A percentile compares a stretch with the other conserved stretches of the same genome.
These are phyloP conservation scores for Oreochromis niloticus DNA, from an alignment of 2,113 vertebrate genomes.

Conservation along the genomic window DNA sequence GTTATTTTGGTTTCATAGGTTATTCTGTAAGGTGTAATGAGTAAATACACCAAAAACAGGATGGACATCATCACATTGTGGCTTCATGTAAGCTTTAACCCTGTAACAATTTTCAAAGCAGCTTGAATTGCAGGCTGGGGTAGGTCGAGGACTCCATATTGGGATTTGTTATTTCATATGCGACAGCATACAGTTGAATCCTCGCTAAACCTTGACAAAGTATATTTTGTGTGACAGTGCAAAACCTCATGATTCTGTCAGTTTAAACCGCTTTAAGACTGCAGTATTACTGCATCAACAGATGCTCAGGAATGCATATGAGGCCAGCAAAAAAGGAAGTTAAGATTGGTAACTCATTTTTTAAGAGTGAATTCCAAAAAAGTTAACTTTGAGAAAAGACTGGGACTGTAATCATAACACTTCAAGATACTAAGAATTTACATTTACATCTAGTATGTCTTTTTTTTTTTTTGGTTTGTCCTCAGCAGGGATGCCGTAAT, in stretches of 20 bases:
- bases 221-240: not conserved
- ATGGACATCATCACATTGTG: not conserved
- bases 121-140: not conserved
- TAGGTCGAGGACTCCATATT: not conserved
- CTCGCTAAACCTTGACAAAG: not conserved
- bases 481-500: not conserved
- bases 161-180: not conserved
- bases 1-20: not conserved
- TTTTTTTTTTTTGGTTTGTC: accelerated
- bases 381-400: not conserved
- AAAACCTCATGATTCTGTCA: not conserved
- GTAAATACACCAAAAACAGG: not conserved
- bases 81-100: not conserved
- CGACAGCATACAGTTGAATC: not conserved
- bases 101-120: not conserved
- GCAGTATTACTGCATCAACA: not conserved
- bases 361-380: not conserved
- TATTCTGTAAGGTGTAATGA: not conserved
- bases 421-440: not conserved
- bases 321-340: not conserved
- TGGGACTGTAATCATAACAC: not conserved
- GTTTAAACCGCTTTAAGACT: not conserved
- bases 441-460: no score
- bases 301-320: not conserved
- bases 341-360: not conserved